phyloP scores from a whole-genome alignment of 2,888 invertebrate species.

The Gymnoscelis rufifasciata region DNA sequence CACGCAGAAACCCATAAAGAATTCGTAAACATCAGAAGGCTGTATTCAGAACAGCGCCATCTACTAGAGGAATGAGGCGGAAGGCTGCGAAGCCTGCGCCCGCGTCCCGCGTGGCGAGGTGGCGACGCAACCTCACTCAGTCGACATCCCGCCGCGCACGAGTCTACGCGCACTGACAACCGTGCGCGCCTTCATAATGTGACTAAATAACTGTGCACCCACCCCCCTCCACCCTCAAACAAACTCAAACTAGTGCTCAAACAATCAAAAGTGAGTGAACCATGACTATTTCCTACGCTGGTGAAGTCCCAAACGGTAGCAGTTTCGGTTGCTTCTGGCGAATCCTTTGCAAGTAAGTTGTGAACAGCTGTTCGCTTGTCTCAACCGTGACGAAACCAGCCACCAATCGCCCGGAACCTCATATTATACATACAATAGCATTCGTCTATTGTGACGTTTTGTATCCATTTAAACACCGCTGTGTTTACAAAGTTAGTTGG shows the following conservation, averaged over 20 bases:
- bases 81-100: conserved; percentile 12
- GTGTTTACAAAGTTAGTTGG: conserved; percentile 16
- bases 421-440: conserved; percentile 47
- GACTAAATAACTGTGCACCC: conserved; percentile 57
- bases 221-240: conserved; percentile 56
- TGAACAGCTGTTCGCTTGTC: conserved; percentile 59
- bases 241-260: too few relatives aligned
- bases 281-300: conserved; percentile 95
- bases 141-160: conserved; percentile 53
- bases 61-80: conserved; percentile 3
- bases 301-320: conserved; percentile 94
- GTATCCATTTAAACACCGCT: conserved; percentile 35
- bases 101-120: not conserved
- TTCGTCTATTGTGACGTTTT: conserved; percentile 45
- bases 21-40: not conserved
- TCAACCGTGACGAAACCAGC: conserved; percentile 47
- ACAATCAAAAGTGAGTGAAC: conserved; percentile 30
- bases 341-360: conserved; percentile 89
- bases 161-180: conserved; percentile 49
- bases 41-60: conserved; percentile 10
- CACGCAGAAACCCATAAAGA: too few relatives aligned
- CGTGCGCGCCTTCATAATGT: conserved; percentile 70
- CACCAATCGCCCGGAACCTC: conserved; percentile 40
- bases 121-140: conserved; percentile 29
- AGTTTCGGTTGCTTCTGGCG: conserved; percentile 96